Base-by-base conservation (phyloP, 2,113 vertebrate genomes). In the Microtus oregoni region DNA sequence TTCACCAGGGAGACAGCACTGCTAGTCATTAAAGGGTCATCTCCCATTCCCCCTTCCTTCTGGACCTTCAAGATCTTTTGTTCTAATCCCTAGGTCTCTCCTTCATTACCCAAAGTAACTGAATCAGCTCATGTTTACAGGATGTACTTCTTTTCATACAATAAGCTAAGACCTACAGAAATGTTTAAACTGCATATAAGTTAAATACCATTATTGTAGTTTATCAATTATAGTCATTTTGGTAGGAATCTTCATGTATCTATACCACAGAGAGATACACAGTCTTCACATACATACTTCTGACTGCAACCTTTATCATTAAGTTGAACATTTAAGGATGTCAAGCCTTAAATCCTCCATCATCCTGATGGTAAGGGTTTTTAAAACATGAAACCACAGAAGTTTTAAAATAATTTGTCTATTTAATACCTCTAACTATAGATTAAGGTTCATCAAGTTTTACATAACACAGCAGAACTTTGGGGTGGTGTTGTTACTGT, bases 1-100 rank as follows among this genome's bases (percentile, higher is more conserved):
- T 7, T 14, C 41, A 6, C 17, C 1, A 0, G 28, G 50, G 30
- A 0, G 0, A 0, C 0, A 14, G 24, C 12, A 13, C 41, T 26
- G 22, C 20, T 2, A 1, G 52, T 67, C n/a, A 55, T 7, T 1
- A 32, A 32, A 7, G 0, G 0, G 0, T 4, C 3, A 55, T 28
- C 79, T 58, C n/a, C 5, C 44, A 19, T 24, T 7, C 50, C n/a
- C 2, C 28, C 52, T 52, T 87, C 15, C 9, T 28, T 22, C 55
- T n/a, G 52, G 22, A 28, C 6, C 76, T 68, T 30, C 65, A 82
- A 65, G 52, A 52, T 41, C 4, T 26, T 90, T 52, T n/a, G 35
- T 44, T 96, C 65, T 72, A 41, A 75, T 58, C 22, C 3, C 30
- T 65, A 32, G n/a, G 72, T 6, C 24, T 28, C 30, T 7, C 47